Percentiles rank a stretch among this genome's conserved stretches.
Conservation (phyloP, 2,113 vertebrate genomes). For the Ailurus styani region DNA sequence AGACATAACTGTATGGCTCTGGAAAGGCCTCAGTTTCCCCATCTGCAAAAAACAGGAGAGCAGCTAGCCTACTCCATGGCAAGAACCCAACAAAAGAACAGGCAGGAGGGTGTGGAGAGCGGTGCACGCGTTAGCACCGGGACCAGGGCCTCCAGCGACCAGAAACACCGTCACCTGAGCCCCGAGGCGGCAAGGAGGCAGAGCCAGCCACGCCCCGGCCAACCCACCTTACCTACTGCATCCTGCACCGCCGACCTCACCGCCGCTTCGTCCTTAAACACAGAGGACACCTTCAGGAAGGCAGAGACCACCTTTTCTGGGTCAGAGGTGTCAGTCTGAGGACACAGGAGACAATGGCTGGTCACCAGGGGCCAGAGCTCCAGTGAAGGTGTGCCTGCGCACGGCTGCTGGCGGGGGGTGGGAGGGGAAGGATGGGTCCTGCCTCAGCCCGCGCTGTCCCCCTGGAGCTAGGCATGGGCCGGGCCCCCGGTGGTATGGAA, state of each 20-base stretch:
- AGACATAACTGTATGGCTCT: neutral
- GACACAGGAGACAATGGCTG: neutral
- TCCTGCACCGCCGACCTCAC: constrained; percentile 88
- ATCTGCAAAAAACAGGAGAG: neutral
- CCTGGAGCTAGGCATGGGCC: neutral
- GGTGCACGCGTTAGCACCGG: accelerated
- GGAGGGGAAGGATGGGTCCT: neutral
- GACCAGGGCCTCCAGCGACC: neutral
- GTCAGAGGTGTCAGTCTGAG: constrained; percentile 90
- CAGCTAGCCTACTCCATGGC: accelerated
- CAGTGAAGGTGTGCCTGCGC: neutral
- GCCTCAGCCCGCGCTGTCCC: neutral
- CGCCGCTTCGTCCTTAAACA: constrained; percentile 91
- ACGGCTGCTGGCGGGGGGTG: neutral
- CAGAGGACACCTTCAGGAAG: constrained; percentile 93
- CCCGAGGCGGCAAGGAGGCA: neutral
- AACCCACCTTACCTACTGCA: constrained; percentile 77
- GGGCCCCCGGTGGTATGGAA: neutral
- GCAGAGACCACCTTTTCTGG: constrained; percentile 88
- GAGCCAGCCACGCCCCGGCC: accelerated
- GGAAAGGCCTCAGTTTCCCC: neutral
- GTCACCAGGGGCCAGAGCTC: neutral
- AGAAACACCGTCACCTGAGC: accelerated
- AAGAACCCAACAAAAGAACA: accelerated
- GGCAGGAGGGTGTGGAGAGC: accelerated